A percentile compares a stretch with the other conserved stretches of the same genome.
Conservation (phyloP, 92 coral and sea anemone species). For the Pocillopora grandis region DNA sequence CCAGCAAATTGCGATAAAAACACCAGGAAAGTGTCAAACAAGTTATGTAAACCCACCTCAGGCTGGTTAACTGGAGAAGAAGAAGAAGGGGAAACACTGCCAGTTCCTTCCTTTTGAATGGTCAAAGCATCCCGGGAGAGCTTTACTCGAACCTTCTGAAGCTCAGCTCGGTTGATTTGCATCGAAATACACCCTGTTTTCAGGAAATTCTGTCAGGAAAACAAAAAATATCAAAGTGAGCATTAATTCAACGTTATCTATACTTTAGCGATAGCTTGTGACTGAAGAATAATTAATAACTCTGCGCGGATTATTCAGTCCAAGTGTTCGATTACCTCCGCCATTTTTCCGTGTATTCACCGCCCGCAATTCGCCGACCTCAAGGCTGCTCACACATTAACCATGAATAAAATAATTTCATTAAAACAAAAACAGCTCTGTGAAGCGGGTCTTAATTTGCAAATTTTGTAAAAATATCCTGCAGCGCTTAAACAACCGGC, state of each 20-base stretch:
- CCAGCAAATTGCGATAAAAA: background rate
- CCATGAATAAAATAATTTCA: conserved; percentile 26
- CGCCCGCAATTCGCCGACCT: background rate
- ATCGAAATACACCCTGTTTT: conserved; percentile 82
- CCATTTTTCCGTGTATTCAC: conserved; percentile 11
- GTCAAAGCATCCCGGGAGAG: conserved; percentile 85
- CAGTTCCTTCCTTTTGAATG: conserved; percentile 80
- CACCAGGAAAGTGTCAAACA: background rate
- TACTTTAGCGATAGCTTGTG: conserved; percentile 1
- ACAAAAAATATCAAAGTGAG: conserved; percentile 3
- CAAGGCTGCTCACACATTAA: background rate
- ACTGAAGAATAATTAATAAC: conserved; percentile 18
- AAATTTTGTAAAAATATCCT: conserved; percentile 23
- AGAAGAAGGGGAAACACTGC: background rate
- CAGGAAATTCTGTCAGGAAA: conserved; percentile 52
- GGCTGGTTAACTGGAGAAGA: conserved; percentile 30
- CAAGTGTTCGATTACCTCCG: conserved; percentile 21
- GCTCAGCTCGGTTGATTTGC: conserved; percentile 80
- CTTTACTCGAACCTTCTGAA: conserved; percentile 90
- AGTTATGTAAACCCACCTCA: conserved; percentile 18
- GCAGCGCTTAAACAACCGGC: conserved; percentile 26
- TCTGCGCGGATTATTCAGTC: background rate
- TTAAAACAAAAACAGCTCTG: background rate
- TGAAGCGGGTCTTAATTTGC: conserved; percentile 20
- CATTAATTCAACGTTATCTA: background rate